phyloP scores from a whole-genome alignment of 2,797 vertebrate genomes.

The Malurus leucopterus region DNA sequence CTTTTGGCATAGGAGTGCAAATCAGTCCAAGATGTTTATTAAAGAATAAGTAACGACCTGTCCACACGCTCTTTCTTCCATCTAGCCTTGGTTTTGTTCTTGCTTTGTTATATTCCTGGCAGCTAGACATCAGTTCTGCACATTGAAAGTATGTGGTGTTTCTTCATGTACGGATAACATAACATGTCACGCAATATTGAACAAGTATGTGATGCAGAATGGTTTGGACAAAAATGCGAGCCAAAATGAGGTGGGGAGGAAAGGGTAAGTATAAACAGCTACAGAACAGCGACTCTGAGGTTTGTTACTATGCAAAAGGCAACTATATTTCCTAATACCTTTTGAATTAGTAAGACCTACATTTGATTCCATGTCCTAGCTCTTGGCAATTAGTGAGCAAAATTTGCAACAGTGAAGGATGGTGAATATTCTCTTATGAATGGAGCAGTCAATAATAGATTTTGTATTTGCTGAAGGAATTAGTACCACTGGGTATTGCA shows the following conservation, averaged over 20 bases:
- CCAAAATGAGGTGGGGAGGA: not conserved
- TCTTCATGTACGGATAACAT: not conserved
- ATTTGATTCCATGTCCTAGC: not conserved
- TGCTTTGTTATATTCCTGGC: constrained; percentile 23
- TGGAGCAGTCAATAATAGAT: not conserved
- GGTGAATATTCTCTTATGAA: not conserved
- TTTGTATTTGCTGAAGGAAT: not conserved
- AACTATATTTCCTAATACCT: not conserved
- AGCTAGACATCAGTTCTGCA: not conserved
- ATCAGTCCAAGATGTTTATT: constrained; percentile 46
- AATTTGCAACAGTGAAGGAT: not conserved
- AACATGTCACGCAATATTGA: constrained; percentile 9
- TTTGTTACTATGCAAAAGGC: not conserved
- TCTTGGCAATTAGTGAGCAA: not conserved
- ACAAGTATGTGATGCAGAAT: not conserved
- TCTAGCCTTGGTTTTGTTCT: not conserved
- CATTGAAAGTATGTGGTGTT: not conserved
- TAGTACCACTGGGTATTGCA: not conserved
- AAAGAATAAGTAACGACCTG: constrained; percentile 13
- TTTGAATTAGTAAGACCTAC: not conserved
- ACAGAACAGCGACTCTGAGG: not conserved
- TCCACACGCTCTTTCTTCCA: not conserved
- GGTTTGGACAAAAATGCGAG: not conserved
- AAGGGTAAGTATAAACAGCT: constrained; percentile 16
- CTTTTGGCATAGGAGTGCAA: constrained; percentile 30